Base-by-base conservation (phyloP, 2,797 vertebrate species). In the Amniataba percoides region DNA sequence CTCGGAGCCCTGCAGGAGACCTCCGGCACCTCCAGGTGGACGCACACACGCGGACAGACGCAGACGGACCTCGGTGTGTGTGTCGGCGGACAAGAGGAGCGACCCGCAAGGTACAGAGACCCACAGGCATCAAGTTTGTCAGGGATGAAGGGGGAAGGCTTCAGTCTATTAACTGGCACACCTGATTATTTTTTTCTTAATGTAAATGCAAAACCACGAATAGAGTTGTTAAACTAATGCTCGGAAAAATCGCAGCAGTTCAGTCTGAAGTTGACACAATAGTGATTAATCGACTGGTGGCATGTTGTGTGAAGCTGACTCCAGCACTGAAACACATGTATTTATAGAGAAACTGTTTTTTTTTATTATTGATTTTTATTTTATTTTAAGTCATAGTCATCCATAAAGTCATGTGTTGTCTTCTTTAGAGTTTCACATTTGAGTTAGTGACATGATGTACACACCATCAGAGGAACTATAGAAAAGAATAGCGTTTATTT, bases 231-330 rank as follows among this genome's bases (percentile, higher is more conserved):
- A 0, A 34, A 71, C 19, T 25, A 34, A 48, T 31, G 43, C 39
- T n/a, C 27, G 25, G 18, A 2, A 42, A 31, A 52, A 34, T 4
- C 7, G 52, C 15, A 39, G 39, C 68, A 59, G 57, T 74, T 7
- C 39, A 31, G 27, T 5, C 27, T 31, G 13, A 74, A 73, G 61
- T 76, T 78, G 51, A 21, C 18, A 72, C 55, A 36, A 21, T 16
- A 1, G 21, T 18, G 80, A 61, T 11, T 36, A 23, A 46, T 63
- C 59, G 66, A 80, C 61, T 58, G 66, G 63, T 77, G 45, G 21
- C 79, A 63, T 45, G 68, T 61, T 59, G 82, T 71, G 70, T 73
- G 75, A 71, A 27, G 23, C 58, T 80, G 34, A 69, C 39, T 31
- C 21, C 51, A 43, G 60, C 42, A 45, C 40, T 21, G n/a, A n/a